Conservation (phyloP, 2,113 vertebrate species). For the Lagopus muta region DNA sequence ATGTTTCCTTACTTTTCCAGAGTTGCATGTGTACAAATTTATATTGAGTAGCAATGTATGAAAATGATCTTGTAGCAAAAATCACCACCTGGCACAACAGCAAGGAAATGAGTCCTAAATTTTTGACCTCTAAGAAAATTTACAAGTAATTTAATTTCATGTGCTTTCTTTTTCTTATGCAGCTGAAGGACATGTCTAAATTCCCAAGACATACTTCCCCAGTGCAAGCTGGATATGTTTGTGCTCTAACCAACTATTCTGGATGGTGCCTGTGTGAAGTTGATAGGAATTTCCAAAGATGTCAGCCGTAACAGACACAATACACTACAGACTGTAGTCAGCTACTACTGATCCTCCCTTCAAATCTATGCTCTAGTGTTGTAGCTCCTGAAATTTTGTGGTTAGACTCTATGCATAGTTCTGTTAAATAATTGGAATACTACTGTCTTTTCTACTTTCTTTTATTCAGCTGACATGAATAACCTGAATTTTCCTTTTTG, state of each 20-base stretch:
- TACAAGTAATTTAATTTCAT: background rate
- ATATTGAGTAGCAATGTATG: background rate
- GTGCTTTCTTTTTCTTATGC: background rate
- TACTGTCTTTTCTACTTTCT: background rate
- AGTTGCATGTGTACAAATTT: background rate
- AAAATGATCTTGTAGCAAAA: background rate
- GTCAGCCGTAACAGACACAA: background rate
- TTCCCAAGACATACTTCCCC: background rate
- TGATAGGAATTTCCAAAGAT: background rate
- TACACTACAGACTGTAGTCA: background rate
- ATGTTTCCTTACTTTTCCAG: background rate
- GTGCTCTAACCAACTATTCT: background rate
- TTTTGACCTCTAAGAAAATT: background rate
- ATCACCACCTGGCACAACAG: background rate
- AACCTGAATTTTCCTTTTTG: background rate
- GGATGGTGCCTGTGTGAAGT: background rate
- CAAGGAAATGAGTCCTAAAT: background rate
- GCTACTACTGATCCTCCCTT: background rate
- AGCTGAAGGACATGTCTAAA: background rate
- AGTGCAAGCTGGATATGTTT: background rate
- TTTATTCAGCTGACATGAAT: background rate
- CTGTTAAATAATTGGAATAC: background rate
- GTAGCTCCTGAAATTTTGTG: background rate
- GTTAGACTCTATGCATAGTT: background rate
- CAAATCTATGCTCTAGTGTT: background rate